phyloP scores from a whole-genome alignment of 2,888 invertebrate genomes.

The Acholoe squamosa region DNA sequence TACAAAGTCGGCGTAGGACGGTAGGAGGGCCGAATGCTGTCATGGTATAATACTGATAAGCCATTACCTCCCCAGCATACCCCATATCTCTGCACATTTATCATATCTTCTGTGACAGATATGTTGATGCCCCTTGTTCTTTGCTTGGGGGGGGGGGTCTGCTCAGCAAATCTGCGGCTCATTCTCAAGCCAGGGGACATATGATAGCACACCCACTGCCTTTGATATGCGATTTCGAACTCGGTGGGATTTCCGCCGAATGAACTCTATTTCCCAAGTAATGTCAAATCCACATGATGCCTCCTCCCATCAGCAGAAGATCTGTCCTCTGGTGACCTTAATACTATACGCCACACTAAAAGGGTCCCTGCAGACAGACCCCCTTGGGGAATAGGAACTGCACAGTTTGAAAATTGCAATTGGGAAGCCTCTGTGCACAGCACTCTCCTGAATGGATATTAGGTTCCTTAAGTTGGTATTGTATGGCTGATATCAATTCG shows the following conservation, averaged over 20 bases:
- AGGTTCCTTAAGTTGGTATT: too few relatives aligned
- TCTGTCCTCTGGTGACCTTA: background rate
- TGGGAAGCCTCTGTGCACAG: too few relatives aligned
- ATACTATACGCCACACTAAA: slow-evolving; percentile 10
- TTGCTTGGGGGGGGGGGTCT: background rate
- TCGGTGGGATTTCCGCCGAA: background rate
- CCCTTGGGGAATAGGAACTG: background rate
- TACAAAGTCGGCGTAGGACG: background rate
- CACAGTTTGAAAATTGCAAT: background rate
- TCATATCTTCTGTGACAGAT: background rate
- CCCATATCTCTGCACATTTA: background rate
- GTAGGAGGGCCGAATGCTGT: slow-evolving; percentile 19
- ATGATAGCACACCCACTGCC: slow-evolving; percentile 7
- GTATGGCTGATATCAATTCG: too few relatives aligned
- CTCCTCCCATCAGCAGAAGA: background rate
- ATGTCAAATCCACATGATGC: background rate
- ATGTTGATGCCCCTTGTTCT: background rate
- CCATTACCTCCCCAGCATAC: background rate
- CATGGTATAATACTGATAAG: slow-evolving; percentile 13
- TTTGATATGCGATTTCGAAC: background rate
- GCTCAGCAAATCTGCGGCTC: background rate
- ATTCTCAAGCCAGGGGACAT: background rate
- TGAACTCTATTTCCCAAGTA: background rate
- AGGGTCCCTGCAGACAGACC: background rate
- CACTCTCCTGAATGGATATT: too few relatives aligned